These are phyloP conservation scores for Siderastrea siderea DNA, from an alignment of 92 coral and sea anemone genomes.

Conservation along the genomic window DNA sequence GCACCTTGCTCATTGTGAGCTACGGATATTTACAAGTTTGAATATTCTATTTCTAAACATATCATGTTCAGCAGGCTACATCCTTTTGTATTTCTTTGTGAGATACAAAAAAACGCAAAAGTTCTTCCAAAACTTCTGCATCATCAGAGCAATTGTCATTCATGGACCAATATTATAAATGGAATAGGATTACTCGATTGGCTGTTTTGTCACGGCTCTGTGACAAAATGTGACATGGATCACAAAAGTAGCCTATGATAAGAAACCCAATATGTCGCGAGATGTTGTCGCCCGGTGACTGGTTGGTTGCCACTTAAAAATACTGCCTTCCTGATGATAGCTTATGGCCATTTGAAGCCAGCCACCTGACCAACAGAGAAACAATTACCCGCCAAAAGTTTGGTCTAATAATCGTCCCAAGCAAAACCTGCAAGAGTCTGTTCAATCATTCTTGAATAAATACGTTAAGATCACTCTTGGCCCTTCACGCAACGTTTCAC, in stretches of 20 bases:
- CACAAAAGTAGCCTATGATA: not conserved
- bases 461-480: slow-evolving; percentile 4
- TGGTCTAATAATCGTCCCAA: not conserved
- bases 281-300: slow-evolving; percentile 24
- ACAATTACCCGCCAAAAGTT: slow-evolving; percentile 7
- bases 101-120: not conserved
- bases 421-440: slow-evolving; percentile 17
- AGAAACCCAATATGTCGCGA: slow-evolving; percentile 32
- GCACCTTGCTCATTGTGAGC: slow-evolving; percentile 6
- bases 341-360: slow-evolving; percentile 8
- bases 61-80: not conserved
- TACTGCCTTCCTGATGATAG: not conserved
- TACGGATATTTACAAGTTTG: not conserved
- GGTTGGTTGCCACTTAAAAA: slow-evolving; percentile 32
- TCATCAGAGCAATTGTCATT: not conserved
- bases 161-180: slow-evolving; percentile 17
- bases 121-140: not conserved
- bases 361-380: slow-evolving; percentile 6
- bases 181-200: slow-evolving; percentile 21
- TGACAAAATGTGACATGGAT: slow-evolving; percentile 27
- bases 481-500: slow-evolving; percentile 31
- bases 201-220: slow-evolving; percentile 25
- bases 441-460: slow-evolving; percentile 5
- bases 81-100: not conserved
- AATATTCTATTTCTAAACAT: not conserved